Percentiles rank a stretch among this genome's conserved stretches.
These are phyloP conservation scores for Hipparchia semele DNA, from an alignment of 2,888 invertebrate species.

Conservation along the genomic window DNA sequence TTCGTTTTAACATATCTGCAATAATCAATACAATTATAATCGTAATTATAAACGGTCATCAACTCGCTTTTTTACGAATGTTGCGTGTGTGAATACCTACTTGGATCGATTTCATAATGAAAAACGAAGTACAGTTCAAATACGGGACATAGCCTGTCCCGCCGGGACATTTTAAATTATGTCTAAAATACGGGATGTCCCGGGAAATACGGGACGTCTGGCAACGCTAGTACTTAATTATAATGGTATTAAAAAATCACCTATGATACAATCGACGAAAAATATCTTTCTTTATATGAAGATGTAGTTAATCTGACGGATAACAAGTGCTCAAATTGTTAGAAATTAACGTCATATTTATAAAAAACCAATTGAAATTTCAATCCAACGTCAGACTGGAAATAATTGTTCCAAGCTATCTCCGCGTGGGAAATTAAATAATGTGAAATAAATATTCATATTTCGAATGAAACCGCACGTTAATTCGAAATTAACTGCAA, in stretches of 20 bases:
- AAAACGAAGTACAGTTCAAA: too few relatives aligned
- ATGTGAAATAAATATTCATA: constrained; percentile 53
- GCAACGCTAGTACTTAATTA: constrained; percentile 32
- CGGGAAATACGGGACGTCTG: too few relatives aligned
- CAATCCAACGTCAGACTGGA: constrained; percentile 66
- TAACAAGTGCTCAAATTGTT: constrained; percentile 76
- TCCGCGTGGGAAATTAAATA: constrained; percentile 46
- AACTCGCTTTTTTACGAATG: too few relatives aligned
- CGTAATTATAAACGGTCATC: too few relatives aligned
- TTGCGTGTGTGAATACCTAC: too few relatives aligned
- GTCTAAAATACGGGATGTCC: too few relatives aligned
- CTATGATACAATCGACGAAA: constrained; percentile 28
- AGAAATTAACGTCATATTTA: constrained; percentile 73
- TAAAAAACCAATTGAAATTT: constrained; percentile 70
- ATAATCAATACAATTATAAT: too few relatives aligned
- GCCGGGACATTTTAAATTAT: too few relatives aligned
- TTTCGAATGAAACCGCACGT: constrained; percentile 55
- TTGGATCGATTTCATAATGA: too few relatives aligned
- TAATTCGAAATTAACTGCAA: constrained; percentile 58
- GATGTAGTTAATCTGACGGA: constrained; percentile 60
- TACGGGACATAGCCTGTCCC: too few relatives aligned
- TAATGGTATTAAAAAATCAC: constrained; percentile 48
- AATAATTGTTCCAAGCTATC: constrained; percentile 46
- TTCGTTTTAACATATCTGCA: too few relatives aligned
- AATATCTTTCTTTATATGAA: constrained; percentile 44